Evolutionary conservation across 2,113 vertebrate species (phyloP).

Genomic region (Zapus hudsonius): DNA sequence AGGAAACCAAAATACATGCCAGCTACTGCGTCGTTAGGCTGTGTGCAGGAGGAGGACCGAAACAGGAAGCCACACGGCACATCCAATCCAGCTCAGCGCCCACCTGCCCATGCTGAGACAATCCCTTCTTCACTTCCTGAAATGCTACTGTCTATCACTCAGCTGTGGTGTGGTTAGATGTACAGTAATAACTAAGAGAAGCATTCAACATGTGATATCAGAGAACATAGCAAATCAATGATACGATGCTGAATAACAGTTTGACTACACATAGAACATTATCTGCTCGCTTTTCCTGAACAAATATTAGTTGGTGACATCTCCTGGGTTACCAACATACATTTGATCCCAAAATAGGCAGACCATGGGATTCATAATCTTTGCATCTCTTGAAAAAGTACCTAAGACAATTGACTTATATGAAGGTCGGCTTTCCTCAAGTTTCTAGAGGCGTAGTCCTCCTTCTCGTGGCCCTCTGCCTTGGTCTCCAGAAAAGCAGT

Average conservation of each 20-base stretch:
- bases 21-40: neutral
- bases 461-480: neutral
- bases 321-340: neutral
- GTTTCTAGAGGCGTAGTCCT: neutral
- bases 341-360: neutral
- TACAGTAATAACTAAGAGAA: neutral
- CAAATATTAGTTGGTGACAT: neutral
- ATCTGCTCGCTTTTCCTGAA: neutral
- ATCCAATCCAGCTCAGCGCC: rapidly evolving
- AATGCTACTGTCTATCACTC: no score
- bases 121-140: neutral
- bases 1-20: neutral
- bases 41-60: neutral
- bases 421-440: neutral
- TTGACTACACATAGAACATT: neutral
- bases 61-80: rapidly evolving
- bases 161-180: no score
- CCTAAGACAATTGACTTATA: neutral
- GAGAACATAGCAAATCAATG: neutral
- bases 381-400: neutral
- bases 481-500: neutral
- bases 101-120: neutral
- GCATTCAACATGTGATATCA: neutral
- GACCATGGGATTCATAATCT: neutral
- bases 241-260: neutral